These are phyloP conservation scores for Zonitis immaculata DNA, from an alignment of 2,888 invertebrate genomes.

Conservation along the genomic window DNA sequence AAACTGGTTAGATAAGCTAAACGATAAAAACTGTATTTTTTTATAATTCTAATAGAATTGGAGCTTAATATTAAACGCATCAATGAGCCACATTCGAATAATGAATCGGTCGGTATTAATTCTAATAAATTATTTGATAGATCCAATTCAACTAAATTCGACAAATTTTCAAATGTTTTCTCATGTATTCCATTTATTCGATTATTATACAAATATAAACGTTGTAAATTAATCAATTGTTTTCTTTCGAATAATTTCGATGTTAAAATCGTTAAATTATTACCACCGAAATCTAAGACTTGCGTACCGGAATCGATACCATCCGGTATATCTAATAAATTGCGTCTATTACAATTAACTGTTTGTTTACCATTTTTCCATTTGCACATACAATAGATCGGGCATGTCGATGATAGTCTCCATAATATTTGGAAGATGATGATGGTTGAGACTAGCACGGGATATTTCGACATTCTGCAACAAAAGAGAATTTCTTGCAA, in stretches of 20 bases:
- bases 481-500: background rate
- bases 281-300: slow-evolving; percentile 80
- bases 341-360: slow-evolving; percentile 78
- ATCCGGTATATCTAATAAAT: slow-evolving; percentile 69
- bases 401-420: slow-evolving; percentile 55
- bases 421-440: slow-evolving; percentile 2
- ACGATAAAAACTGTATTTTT: slow-evolving; percentile 68
- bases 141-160: slow-evolving; percentile 86
- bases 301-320: slow-evolving; percentile 80
- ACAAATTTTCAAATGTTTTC: slow-evolving; percentile 77
- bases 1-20: slow-evolving; percentile 72
- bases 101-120: slow-evolving; percentile 72
- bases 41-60: slow-evolving; percentile 74
- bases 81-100: slow-evolving; percentile 71
- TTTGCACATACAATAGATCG: slow-evolving; percentile 77
- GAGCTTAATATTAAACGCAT: slow-evolving; percentile 78
- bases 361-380: slow-evolving; percentile 92
- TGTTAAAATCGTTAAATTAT: slow-evolving; percentile 71
- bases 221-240: slow-evolving; percentile 79
- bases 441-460: slow-evolving; percentile 1
- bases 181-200: slow-evolving; percentile 73
- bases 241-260: slow-evolving; percentile 75
- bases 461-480: slow-evolving; percentile 13
- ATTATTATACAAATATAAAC: slow-evolving; percentile 76
- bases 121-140: slow-evolving; percentile 77